Evolutionary conservation across 2,797 vertebrate genomes (phyloP), one percentile per base, ranked within the genome.

Genomic region (Lates japonicus): DNA sequence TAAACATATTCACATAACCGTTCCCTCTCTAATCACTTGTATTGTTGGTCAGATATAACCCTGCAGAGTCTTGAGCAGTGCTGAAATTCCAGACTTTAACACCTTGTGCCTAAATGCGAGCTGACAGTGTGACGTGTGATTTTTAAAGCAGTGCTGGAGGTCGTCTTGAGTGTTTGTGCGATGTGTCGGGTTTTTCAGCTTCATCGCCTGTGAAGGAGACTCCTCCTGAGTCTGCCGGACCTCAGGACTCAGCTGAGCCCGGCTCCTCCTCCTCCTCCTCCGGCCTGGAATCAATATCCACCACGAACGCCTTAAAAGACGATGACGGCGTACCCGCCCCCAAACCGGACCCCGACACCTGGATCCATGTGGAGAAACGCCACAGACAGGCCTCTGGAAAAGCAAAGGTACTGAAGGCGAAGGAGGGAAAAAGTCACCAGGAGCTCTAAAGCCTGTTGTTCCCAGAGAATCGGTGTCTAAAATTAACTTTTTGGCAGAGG

Each of bases 361-460:
- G 97, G 97, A 95, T 97, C 90, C 97, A 98, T 94, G 96, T 97
- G 78, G 97, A 97, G 93, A 97, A 95, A 90, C 96, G 96, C 63
- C 96, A 97, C 85, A 75, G 83, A 72, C 89, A 93, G 75, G 78
- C 94, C 17, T 62, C 93, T 0, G 92, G 94, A 60, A 97, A 95
- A 84, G 74, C 92, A 78, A 98, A 97, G 96, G 98, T 97, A 94
- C 58, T 0, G 33, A 74, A 8, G 2, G 10, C n/a, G 4, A 0
- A 64, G 14, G 13, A 8, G 33, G 17, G 39, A 31, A 42, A 11
- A 1, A 51, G 12, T 52, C 14, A 7, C 48, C 0, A 17, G 13
- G 3, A 54, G 52, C 25, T 17, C 1, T 25, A 29, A 12, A 59
- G 31, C 31, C n/a, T 20, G 1, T 37, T 35, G 19, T 29, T 37